Percentiles rank a stretch among this genome's conserved stretches.
phyloP scores from a whole-genome alignment of 2,888 invertebrate species.

The Drosophila trichaetosa region DNA sequence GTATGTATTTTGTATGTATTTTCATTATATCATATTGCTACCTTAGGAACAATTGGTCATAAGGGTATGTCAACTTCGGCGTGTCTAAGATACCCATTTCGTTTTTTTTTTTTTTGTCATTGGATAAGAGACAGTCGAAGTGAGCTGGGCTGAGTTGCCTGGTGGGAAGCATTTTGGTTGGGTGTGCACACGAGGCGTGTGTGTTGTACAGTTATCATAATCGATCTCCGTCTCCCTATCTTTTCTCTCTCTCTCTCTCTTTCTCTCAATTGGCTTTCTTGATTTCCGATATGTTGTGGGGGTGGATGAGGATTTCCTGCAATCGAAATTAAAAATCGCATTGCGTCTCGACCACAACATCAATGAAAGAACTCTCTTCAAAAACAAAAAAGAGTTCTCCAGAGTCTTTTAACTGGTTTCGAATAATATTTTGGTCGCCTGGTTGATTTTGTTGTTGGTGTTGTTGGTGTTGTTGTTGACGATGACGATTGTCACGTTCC shows the following conservation, averaged over 20 bases:
- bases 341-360: conserved; percentile 34
- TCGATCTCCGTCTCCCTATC: background rate
- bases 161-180: conserved; percentile 17
- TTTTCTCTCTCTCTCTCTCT: background rate
- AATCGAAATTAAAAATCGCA: conserved; percentile 59
- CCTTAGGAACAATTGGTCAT: background rate
- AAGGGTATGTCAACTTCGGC: background rate
- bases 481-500: conserved; percentile 74
- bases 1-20: no score
- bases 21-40: background rate
- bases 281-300: conserved; percentile 7
- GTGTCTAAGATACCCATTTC: background rate
- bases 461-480: conserved; percentile 24
- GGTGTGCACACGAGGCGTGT: conserved; percentile 2
- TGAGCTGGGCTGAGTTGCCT: background rate
- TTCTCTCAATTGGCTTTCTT: background rate
- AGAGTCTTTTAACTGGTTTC: conserved; percentile 25
- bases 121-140: background rate
- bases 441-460: conserved; percentile 15
- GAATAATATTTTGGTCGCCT: conserved; percentile 21
- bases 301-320: conserved; percentile 55
- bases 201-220: conserved; percentile 13
- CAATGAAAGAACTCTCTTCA: conserved; percentile 17
- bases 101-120: background rate
- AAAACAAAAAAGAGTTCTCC: conserved; percentile 34